Percentiles rank a stretch among this genome's conserved stretches.
Evolutionary conservation across 1,140 invertebrate genomes (phyloP).

Genomic region (Pectinophora gossypiella): DNA sequence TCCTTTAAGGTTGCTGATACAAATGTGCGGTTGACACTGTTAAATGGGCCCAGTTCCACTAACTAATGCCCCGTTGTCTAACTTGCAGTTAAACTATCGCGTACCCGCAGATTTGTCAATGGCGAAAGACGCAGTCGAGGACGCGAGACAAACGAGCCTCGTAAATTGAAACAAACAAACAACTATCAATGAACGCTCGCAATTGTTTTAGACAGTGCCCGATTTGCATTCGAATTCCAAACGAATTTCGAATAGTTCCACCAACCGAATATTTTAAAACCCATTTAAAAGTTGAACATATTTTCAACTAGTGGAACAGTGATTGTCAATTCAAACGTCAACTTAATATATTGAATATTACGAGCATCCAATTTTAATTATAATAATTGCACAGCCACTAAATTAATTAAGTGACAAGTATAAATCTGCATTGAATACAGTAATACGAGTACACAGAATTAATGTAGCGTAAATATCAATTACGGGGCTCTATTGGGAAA

Average conservation of each 20-base stretch:
- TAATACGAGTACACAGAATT: conserved; percentile 26
- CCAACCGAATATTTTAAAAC: too few species aligned
- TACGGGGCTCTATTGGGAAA: conserved; percentile 47
- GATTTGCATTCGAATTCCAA: too few species aligned
- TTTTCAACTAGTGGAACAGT: too few species aligned
- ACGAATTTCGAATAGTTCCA: background rate
- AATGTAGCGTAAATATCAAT: conserved; percentile 67
- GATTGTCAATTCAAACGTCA: too few species aligned
- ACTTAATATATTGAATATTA: too few species aligned
- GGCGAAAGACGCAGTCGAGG: background rate
- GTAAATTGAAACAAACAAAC: background rate
- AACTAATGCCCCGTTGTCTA: conserved; percentile 52
- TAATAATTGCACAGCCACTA: too few species aligned
- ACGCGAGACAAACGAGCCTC: background rate
- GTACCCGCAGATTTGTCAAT: conserved; percentile 59
- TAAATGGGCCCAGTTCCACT: conserved; percentile 57
- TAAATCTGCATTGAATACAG: too few species aligned
- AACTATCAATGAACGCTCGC: background rate
- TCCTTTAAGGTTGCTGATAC: conserved; percentile 26
- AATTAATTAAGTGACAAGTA: background rate
- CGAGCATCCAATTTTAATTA: too few species aligned
- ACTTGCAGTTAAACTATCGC: conserved; percentile 56
- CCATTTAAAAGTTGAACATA: too few species aligned
- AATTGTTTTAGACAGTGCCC: background rate
- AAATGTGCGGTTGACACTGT: conserved; percentile 68